Conservation (phyloP, 2,888 invertebrate species). For the Laothoe populi region DNA sequence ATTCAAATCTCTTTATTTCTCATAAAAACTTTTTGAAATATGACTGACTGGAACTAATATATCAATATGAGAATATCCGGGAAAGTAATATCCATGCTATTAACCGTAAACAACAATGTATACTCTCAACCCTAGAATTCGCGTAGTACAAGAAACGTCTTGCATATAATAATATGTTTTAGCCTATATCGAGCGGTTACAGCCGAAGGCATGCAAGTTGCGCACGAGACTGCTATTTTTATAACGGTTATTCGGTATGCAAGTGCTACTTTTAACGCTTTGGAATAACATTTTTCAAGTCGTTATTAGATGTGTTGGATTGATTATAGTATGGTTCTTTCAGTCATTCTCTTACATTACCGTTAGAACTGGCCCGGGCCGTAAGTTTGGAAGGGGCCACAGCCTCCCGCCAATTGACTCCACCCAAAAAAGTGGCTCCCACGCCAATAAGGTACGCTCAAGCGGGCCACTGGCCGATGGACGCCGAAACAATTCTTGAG, state of each 20-base stretch:
- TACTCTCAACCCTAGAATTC: constrained; percentile 71
- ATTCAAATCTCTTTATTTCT: background rate
- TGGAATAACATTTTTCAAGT: background rate
- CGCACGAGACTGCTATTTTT: constrained; percentile 45
- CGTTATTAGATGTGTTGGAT: background rate
- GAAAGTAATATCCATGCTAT: constrained; percentile 16
- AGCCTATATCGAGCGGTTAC: constrained; percentile 82
- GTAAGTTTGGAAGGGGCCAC: constrained; percentile 24
- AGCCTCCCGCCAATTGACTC: constrained; percentile 20
- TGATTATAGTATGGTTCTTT: too few relatives aligned
- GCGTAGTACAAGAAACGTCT: constrained; percentile 84
- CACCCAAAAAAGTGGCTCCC: constrained; percentile 23
- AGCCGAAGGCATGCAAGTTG: constrained; percentile 56
- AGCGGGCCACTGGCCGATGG: constrained; percentile 16
- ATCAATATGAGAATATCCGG: constrained; percentile 20
- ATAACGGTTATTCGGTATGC: constrained; percentile 3
- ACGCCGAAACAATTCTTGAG: constrained; percentile 12
- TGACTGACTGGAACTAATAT: constrained; percentile 6
- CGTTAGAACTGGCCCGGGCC: constrained; percentile 15
- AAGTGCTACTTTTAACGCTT: constrained; percentile 14
- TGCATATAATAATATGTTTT: constrained; percentile 85
- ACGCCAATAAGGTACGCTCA: constrained; percentile 20
- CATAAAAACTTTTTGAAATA: background rate
- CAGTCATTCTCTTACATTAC: too few relatives aligned
- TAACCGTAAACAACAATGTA: constrained; percentile 38